Evolutionary conservation across 2,888 invertebrate species (phyloP).

Genomic region (Bugula neritina): DNA sequence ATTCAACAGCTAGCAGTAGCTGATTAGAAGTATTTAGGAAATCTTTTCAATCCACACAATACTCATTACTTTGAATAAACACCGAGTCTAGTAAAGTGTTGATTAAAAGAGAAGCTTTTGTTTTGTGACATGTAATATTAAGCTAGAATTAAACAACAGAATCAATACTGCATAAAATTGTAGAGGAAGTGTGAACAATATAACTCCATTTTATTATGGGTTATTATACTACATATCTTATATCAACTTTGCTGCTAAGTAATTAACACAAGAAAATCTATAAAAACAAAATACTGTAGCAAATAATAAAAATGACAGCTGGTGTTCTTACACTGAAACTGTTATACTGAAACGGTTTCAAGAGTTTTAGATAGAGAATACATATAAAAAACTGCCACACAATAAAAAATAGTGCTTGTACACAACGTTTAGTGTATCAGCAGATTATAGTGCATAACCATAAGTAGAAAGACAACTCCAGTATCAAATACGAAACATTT

Average conservation of each 20-base stretch:
- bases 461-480: too few relatives aligned
- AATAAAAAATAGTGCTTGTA: too few relatives aligned
- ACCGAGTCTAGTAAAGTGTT: background rate
- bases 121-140: background rate
- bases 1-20: background rate
- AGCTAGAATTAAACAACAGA: background rate
- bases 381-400: too few relatives aligned
- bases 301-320: too few relatives aligned
- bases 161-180: background rate
- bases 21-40: conserved; percentile 20
- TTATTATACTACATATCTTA: background rate
- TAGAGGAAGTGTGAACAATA: background rate
- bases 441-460: too few relatives aligned
- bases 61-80: conserved; percentile 6
- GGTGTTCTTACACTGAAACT: too few relatives aligned
- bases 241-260: background rate
- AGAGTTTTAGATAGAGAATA: too few relatives aligned
- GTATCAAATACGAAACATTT: too few relatives aligned
- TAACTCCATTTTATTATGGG: background rate
- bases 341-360: too few relatives aligned
- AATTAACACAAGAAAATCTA: background rate
- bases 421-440: too few relatives aligned
- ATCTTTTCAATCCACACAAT: conserved; percentile 21
- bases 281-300: too few relatives aligned
- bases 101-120: conserved; percentile 5